Conservation (phyloP, 64 coral and sea anemone species). For the Hydrozoanthus tunicans region DNA sequence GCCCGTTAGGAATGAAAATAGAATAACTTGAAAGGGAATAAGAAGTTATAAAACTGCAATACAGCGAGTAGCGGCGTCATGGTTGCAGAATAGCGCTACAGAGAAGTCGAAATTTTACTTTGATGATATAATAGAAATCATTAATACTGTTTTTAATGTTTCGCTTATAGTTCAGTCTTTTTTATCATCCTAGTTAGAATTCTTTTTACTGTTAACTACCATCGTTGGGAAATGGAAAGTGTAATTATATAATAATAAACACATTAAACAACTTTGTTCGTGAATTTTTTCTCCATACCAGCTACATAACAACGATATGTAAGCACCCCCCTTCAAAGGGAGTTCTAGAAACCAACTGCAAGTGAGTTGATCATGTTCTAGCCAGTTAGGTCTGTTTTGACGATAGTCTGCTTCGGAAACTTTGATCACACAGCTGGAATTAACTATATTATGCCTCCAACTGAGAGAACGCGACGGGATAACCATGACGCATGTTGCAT, state of each 20-base stretch:
- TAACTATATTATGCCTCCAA: neutral
- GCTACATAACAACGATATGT: constrained; percentile 1
- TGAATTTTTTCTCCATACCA: constrained; percentile 5
- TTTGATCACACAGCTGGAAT: neutral
- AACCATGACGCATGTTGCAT: neutral
- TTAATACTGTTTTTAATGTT: no score
- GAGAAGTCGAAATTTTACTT: no score
- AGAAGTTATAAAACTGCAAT: neutral
- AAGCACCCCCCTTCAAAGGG: neutral
- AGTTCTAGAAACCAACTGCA: neutral
- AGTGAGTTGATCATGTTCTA: neutral
- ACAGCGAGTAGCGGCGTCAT: neutral
- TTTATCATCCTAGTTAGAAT: no score
- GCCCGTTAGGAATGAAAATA: neutral
- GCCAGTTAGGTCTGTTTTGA: neutral
- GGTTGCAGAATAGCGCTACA: neutral
- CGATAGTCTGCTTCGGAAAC: neutral
- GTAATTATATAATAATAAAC: neutral
- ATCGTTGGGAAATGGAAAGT: no score
- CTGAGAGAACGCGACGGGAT: neutral
- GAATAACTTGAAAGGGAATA: neutral
- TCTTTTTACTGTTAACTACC: no score
- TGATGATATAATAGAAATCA: no score
- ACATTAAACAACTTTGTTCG: neutral
- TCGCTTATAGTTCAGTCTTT: no score